Conservation (phyloP, 2,888 invertebrate species). For the Tiliacea citrago region DNA sequence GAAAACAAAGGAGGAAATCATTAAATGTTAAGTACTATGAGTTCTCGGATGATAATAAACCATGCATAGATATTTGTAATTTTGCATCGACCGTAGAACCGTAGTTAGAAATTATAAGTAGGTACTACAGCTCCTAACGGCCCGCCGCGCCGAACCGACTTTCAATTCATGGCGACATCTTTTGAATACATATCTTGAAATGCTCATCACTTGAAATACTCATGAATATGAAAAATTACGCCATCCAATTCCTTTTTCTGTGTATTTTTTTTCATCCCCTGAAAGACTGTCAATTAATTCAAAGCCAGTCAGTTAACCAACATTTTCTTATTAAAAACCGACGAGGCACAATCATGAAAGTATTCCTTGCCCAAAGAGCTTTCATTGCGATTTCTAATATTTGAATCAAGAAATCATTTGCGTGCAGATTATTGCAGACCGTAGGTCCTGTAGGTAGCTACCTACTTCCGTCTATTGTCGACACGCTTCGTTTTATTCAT, state of each 20-base stretch:
- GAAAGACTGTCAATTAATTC: not conserved
- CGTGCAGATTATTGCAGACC: constrained; percentile 24
- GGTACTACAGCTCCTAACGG: not conserved
- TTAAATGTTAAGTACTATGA: not conserved
- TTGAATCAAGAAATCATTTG: constrained; percentile 27
- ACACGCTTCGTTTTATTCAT: constrained; percentile 19
- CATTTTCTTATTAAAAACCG: not conserved
- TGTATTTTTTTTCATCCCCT: too few relatives aligned
- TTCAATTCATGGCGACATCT: not conserved
- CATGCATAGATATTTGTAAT: not conserved
- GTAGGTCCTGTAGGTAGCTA: not conserved
- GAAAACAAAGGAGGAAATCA: not conserved
- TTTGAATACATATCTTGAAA: too few relatives aligned
- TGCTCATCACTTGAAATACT: too few relatives aligned
- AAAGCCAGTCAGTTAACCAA: not conserved
- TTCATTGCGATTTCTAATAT: not conserved
- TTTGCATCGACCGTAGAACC: not conserved
- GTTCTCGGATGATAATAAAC: not conserved
- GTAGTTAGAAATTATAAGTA: not conserved
- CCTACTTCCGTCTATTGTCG: constrained; percentile 3
- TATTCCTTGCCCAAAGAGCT: not conserved
- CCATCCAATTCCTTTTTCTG: not conserved
- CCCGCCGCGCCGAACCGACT: not conserved
- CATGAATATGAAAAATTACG: not conserved
- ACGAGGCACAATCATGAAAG: not conserved